Conservation (phyloP, 2,888 invertebrate species). For the Branchipolynoe longqiensis region DNA sequence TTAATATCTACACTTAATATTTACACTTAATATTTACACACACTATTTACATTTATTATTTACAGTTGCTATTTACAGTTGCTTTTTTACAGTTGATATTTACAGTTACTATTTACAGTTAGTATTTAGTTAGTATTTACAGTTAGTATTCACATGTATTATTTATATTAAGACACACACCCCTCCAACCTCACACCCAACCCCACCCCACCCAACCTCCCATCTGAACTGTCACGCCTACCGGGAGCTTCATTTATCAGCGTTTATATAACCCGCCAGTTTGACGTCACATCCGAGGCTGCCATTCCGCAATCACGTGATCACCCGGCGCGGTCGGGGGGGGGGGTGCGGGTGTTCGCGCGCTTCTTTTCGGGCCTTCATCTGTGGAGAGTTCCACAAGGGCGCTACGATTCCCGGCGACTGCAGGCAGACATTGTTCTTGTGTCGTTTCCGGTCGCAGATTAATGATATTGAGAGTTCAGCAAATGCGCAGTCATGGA, state of each 20-base stretch:
- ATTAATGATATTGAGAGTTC: constrained; percentile 55
- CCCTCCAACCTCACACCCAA: background rate
- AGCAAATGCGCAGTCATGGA: constrained; percentile 40
- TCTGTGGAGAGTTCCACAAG: constrained; percentile 4
- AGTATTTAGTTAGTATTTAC: no score
- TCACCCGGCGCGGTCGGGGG: constrained; percentile 39
- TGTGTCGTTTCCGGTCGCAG: background rate
- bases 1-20: no score
- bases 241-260: constrained; percentile 27
- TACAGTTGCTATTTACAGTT: no score
- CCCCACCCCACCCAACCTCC: background rate
- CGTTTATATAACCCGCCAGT: constrained; percentile 4
- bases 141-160: no score
- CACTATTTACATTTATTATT: no score
- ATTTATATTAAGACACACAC: no score
- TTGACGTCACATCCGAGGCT: background rate
- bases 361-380: constrained; percentile 18
- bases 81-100: no score
- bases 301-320: constrained; percentile 43
- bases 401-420: constrained; percentile 25
- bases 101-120: no score
- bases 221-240: background rate
- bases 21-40: no score
- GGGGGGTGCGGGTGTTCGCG: no score
- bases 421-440: constrained; percentile 17